phyloP scores from a whole-genome alignment of 1,140 invertebrate species.

The Nasonia longicornis region DNA sequence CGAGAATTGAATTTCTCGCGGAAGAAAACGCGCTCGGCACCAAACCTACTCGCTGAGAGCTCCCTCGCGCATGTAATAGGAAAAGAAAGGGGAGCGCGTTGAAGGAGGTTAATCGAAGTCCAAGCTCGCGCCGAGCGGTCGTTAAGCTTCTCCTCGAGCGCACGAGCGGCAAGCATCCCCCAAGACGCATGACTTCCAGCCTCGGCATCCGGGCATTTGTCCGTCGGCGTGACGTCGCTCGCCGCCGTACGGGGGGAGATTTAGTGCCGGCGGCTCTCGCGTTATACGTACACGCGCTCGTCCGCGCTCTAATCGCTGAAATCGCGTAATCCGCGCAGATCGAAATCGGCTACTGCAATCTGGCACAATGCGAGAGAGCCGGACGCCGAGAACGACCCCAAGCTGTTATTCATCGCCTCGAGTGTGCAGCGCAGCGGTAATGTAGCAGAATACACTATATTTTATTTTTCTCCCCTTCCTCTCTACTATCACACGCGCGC shows the following conservation, averaged over 20 bases:
- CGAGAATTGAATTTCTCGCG: too few relatives aligned
- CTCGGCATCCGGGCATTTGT: slow-evolving; percentile 69
- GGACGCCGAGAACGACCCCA: neutral
- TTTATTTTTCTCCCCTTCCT: neutral
- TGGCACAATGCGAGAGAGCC: slow-evolving; percentile 1
- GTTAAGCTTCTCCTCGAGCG: slow-evolving; percentile 36
- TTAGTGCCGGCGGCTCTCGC: slow-evolving; percentile 53
- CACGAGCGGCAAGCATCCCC: slow-evolving; percentile 21
- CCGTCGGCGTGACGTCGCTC: slow-evolving; percentile 60
- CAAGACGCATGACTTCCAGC: slow-evolving; percentile 68
- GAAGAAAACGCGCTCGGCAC: too few relatives aligned
- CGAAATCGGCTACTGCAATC: slow-evolving; percentile 21
- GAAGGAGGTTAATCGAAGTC: slow-evolving; percentile 37
- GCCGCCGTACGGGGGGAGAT: slow-evolving; percentile 50
- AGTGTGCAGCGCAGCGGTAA: neutral
- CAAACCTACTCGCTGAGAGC: too few relatives aligned
- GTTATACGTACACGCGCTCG: neutral
- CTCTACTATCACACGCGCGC: too few relatives aligned
- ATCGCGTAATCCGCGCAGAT: slow-evolving; percentile 53
- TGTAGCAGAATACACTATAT: neutral
- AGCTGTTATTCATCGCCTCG: slow-evolving; percentile 17
- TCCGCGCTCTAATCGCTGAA: slow-evolving; percentile 51
- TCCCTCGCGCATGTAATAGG: neutral
- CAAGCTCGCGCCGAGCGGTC: slow-evolving; percentile 20
- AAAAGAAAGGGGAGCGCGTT: neutral